Base-by-base conservation (phyloP, 2,888 invertebrate species). In the Coleophora flavipennella region DNA sequence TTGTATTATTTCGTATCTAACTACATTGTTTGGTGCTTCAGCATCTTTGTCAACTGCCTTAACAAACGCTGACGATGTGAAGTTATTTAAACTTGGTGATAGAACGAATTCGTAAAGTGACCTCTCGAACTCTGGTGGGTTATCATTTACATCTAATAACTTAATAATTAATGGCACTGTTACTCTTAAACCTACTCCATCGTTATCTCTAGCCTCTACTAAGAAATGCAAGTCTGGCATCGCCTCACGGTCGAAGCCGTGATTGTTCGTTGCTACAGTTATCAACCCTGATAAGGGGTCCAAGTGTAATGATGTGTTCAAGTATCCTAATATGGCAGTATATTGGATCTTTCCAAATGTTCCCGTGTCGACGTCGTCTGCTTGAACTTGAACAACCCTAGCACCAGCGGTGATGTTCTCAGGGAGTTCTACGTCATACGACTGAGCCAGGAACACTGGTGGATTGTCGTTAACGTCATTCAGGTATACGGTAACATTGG, bases 381-480 rank as follows among this genome's bases (percentile, higher is more conserved):
- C 96, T 64, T 92, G 88, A 0, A 95, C 91, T 84, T 91, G 90
- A 14, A 89, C 80, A 1, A 95, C 89, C 55, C 87, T 87, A 0
- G 90, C 89, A 13, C 92, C 93, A 11, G 89, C 89, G 13, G 91
- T 90, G 31, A 92, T 90, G 64, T 94, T 93, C 73, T 97, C 97
- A 0, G 91, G 89, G 14, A 97, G 73, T 38, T 90, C 90, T 0
- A 90, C 92, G 26, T 88, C 86, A 66, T 96, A 97, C 1, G 88
- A 85, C 31, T 89, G 75, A 51, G 91, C 88, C 10, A 89, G 79
- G 62, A 97, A 97, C 43, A 89, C 80, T 1, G 97, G 97, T 25
- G 91, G 86, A 69, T 96, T 95, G 66, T 97, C 97, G 61, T 97
- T 97, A 8, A 92, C 86, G 62, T 97, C 96, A 47, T 91, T 90